These are phyloP conservation scores for Carcina quercana DNA, from an alignment of 2,888 invertebrate genomes.

Conservation along the genomic window DNA sequence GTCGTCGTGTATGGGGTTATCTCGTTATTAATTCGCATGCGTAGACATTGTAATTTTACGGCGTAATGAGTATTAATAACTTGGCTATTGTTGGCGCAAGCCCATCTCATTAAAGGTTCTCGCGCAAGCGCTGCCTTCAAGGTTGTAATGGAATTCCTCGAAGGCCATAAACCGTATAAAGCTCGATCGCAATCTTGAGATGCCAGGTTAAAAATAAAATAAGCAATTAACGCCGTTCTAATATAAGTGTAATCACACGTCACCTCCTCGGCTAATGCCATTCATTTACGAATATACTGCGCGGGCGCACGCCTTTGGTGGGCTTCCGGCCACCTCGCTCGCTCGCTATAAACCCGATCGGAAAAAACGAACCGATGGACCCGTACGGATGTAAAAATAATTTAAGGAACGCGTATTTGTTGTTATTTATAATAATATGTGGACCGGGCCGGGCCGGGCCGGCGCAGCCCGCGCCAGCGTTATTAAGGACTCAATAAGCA, in stretches of 20 bases:
- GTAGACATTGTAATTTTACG: slow-evolving; percentile 47
- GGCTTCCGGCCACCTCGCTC: slow-evolving; percentile 40
- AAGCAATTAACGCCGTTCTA: slow-evolving; percentile 38
- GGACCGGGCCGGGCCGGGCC: slow-evolving; percentile 31
- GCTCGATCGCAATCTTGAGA: slow-evolving; percentile 31
- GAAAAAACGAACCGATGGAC: slow-evolving; percentile 30
- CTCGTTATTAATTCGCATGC: slow-evolving; percentile 34
- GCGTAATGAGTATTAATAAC: slow-evolving; percentile 36
- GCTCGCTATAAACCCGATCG: slow-evolving; percentile 27
- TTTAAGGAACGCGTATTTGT: slow-evolving; percentile 51
- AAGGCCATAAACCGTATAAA: slow-evolving; percentile 33
- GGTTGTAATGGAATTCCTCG: slow-evolving; percentile 39
- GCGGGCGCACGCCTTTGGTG: slow-evolving; percentile 46
- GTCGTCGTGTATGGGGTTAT: slow-evolving; percentile 18
- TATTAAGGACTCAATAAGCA: slow-evolving; percentile 74
- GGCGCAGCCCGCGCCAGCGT: slow-evolving; percentile 47
- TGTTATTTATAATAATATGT: slow-evolving; percentile 61
- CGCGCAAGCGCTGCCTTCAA: slow-evolving; percentile 21
- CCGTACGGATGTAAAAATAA: slow-evolving; percentile 41
- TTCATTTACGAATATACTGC: slow-evolving; percentile 32
- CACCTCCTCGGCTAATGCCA: slow-evolving; percentile 33
- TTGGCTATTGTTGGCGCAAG: slow-evolving; percentile 30
- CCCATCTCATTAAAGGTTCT: slow-evolving; percentile 28
- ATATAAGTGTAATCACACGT: slow-evolving; percentile 38
- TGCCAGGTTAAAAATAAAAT: slow-evolving; percentile 33